Evolutionary conservation across 2,888 invertebrate genomes (phyloP).

Genomic region (Ceraclea dissimilis): DNA sequence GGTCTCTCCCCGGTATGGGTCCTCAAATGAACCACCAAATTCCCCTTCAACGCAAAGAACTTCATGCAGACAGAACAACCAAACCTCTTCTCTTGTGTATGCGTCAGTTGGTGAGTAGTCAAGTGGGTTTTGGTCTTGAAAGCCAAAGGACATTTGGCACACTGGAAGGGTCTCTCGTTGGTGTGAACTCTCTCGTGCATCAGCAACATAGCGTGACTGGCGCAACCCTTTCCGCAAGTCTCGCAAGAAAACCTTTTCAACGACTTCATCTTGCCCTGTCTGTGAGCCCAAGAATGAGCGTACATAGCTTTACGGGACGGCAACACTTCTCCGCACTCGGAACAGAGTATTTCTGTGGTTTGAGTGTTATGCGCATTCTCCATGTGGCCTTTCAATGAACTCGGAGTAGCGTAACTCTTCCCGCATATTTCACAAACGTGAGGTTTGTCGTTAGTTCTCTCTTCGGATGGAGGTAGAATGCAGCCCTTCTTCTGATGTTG

Average conservation of each 20-base stretch:
- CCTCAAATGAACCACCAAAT: slow-evolving; percentile 44
- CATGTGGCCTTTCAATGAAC: slow-evolving; percentile 41
- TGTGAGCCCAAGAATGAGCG: slow-evolving; percentile 33
- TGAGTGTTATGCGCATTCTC: slow-evolving; percentile 34
- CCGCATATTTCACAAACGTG: slow-evolving; percentile 44
- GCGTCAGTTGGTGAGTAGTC: slow-evolving; percentile 45
- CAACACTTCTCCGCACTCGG: slow-evolving; percentile 40
- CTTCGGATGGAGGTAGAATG: slow-evolving; percentile 32
- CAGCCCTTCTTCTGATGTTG: slow-evolving; percentile 29
- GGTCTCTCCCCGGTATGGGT: slow-evolving; percentile 48
- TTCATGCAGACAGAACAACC: slow-evolving; percentile 49
- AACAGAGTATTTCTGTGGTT: slow-evolving; percentile 34
- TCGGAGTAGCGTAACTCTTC: slow-evolving; percentile 43
- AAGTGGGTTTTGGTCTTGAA: slow-evolving; percentile 48
- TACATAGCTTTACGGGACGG: slow-evolving; percentile 37
- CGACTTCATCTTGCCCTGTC: slow-evolving; percentile 26
- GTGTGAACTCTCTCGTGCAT: slow-evolving; percentile 49
- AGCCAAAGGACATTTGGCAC: slow-evolving; percentile 40
- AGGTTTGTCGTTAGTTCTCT: slow-evolving; percentile 34
- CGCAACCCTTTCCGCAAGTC: slow-evolving; percentile 42
- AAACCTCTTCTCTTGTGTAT: slow-evolving; percentile 46
- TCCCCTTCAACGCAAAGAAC: slow-evolving; percentile 46
- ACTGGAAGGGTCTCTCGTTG: slow-evolving; percentile 43
- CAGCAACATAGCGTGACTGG: slow-evolving; percentile 44
- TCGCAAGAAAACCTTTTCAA: slow-evolving; percentile 40